Conservation (phyloP, 1,140 invertebrate genomes). For the Hyphantria cunea region DNA sequence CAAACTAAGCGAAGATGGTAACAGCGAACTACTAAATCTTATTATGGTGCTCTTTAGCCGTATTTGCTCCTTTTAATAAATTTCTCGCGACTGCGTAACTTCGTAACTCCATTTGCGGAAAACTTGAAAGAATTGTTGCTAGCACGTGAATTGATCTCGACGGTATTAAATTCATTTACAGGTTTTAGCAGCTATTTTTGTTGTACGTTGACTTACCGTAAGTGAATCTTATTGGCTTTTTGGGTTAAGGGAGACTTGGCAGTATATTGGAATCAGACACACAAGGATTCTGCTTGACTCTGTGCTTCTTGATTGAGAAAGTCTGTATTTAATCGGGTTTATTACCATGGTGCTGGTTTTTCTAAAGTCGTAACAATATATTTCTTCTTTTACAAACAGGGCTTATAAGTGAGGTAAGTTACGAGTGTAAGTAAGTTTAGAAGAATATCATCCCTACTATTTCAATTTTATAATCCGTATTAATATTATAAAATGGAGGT, state of each 20-base stretch:
- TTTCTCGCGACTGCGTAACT: constrained; percentile 13
- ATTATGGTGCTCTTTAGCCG: constrained; percentile 14
- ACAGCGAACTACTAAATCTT: constrained; percentile 21
- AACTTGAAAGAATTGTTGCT: constrained; percentile 19
- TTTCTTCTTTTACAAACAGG: too few relatives aligned
- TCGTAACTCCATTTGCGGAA: constrained; percentile 21
- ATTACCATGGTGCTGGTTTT: too few relatives aligned
- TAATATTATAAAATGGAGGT: too few relatives aligned
- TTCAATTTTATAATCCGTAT: too few relatives aligned
- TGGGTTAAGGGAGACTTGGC: background rate
- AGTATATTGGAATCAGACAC: too few relatives aligned
- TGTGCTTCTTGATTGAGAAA: too few relatives aligned
- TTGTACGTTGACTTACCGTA: background rate
- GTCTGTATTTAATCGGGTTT: too few relatives aligned
- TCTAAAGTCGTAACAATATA: too few relatives aligned
- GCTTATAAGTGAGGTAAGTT: too few relatives aligned
- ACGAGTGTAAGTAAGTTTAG: too few relatives aligned
- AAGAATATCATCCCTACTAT: too few relatives aligned
- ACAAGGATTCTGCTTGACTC: too few relatives aligned
- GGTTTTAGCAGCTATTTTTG: background rate
- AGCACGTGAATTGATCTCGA: constrained; percentile 9
- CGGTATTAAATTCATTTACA: constrained; percentile 11
- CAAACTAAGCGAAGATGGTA: constrained; percentile 15
- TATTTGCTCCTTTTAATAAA: constrained; percentile 29
- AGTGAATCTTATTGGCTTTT: background rate